Evolutionary conservation across 2,797 vertebrate species (phyloP).

Genomic region (Labroides dimidiatus): DNA sequence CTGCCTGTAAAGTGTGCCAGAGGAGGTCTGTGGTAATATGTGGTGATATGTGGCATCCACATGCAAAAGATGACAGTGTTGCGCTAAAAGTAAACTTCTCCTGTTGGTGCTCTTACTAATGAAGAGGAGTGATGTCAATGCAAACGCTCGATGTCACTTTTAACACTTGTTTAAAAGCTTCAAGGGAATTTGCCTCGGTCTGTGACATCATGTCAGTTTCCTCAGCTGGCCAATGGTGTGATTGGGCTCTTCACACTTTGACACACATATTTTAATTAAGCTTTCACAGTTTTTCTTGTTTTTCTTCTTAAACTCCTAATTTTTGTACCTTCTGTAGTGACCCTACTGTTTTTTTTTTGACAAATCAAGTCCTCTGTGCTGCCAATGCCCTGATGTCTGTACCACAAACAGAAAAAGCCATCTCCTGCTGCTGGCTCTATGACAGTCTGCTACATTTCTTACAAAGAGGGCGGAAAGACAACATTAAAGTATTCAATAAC

Average conservation of each 20-base stretch:
- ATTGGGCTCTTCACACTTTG: background rate
- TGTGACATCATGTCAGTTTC: conserved; percentile 64
- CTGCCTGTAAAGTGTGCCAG: conserved; percentile 55
- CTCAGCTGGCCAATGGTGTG: conserved; percentile 15
- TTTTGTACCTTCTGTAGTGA: conserved; percentile 6
- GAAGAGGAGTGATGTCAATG: conserved; percentile 68
- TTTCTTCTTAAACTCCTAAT: conserved; percentile 28
- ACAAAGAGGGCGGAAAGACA: conserved; percentile 1
- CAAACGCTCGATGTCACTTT: conserved; percentile 41
- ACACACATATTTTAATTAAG: background rate
- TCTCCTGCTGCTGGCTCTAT: background rate
- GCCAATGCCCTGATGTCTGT: conserved; percentile 1
- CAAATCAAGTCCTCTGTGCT: conserved; percentile 4
- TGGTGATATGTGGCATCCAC: conserved; percentile 66
- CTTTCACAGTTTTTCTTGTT: background rate
- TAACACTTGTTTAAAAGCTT: conserved; percentile 50
- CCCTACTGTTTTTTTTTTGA: conserved; percentile 9
- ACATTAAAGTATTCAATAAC: conserved; percentile 15
- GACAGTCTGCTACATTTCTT: conserved; percentile 11
- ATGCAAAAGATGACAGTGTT: conserved; percentile 67
- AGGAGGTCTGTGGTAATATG: conserved; percentile 49
- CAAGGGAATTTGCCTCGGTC: conserved; percentile 26
- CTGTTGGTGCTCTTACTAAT: conserved; percentile 50
- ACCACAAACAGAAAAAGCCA: conserved; percentile 4
- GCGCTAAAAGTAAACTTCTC: conserved; percentile 61